Evolutionary conservation across 1,140 invertebrate genomes (phyloP), one percentile per base, ranked within the genome.

Genomic region (Drosophila nigromelanica): DNA sequence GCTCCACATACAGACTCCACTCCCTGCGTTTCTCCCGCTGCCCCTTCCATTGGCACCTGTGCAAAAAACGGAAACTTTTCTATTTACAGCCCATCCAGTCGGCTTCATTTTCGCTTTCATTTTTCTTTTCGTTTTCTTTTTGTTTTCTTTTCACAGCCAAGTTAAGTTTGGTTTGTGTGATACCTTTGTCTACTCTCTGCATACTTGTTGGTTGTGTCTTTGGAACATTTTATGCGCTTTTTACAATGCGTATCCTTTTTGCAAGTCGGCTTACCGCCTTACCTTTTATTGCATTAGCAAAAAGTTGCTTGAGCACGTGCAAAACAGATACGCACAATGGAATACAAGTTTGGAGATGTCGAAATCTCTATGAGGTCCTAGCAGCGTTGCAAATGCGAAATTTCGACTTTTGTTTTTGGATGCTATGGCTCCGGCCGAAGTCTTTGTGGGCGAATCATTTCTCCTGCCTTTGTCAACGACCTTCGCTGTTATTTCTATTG

Each of bases 221-320:
- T 63, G 61, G 58, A 68, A 64, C 73, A 86, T 68, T 87, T 86
- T 86, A 86, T 87, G 78, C 82, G 83, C 78, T 78, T 86, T 87
- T 87, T 76, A 87, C 75, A 89, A 50, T 64, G 61, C 70, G 71
- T 86, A 87, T 89, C 83, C 82, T 76, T 87, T 86, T 87, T 78
- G 63, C 83, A 87, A 82, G 82, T 76, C 78, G 75, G 63, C 82
- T 80, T 85, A 73, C 51, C 50, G 56, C 40, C 66, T 69, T 60
- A 47, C 64, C 61, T 68, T 78, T 81, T 76, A 87, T 87, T 87
- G 78, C 81, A 86, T 61, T 58, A 74, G 73, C 81, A 80, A 73
- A 81, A 58, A 75, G 66, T 64, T 68, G 21, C 42, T 52, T 18
- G 35, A 68, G 61, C 62, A 69, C 63, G 67, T 77, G 67, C 61